Evolutionary conservation across 2,797 vertebrate species (phyloP), one percentile per base, ranked within the genome.

Genomic region (Yasuhikotakia modesta): DNA sequence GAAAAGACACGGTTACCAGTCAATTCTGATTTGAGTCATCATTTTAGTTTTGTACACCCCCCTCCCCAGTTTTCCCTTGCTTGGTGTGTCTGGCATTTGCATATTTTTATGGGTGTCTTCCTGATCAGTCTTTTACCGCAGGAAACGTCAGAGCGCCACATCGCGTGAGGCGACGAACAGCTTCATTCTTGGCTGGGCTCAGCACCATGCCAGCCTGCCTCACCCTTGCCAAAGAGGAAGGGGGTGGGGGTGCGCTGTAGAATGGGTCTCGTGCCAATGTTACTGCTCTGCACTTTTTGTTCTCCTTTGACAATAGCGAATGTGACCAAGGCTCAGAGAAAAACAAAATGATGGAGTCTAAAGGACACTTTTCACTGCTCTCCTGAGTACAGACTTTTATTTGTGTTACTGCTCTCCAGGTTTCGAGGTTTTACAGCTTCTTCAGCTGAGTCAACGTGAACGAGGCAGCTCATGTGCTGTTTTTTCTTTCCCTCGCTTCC

Each of bases 91-190:
- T 73, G 78, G 45, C 0, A 14, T 85, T 86, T 86, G 85, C 87
- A 87, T 85, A 22, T 58, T 90, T 91, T 90, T 90, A 92, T 83
- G 88, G 87, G 88, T 89, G 91, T 93, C 91, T 91, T 93, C 91
- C 89, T 91, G 90, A 92, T 91, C 90, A 91, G 82, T 76, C 87
- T 91, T 89, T 93, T 92, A 94, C 90, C 90, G 91, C 91, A 93
- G 92, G 93, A 94, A 92, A 91, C 93, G 89, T 93, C 90, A 91
- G 89, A 82, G 83, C 91, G 93, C 92, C 91, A 87, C 92, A 94
- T 93, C 87, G 93, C 92, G 92, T 94, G 92, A 92, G 91, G 86
- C 2, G 87, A 86, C 89, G 85, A 79, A 90, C 88, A 60, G 83
- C 89, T 91, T 91, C 90, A 92, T 93, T 92, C 92, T 93, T 93